Percentiles rank a stretch among this genome's conserved stretches.
These are phyloP conservation scores for Cliona cf. orientalis DNA, from an alignment of 37 sponge, comb jelly and placozoan species.

Conservation along the genomic window DNA sequence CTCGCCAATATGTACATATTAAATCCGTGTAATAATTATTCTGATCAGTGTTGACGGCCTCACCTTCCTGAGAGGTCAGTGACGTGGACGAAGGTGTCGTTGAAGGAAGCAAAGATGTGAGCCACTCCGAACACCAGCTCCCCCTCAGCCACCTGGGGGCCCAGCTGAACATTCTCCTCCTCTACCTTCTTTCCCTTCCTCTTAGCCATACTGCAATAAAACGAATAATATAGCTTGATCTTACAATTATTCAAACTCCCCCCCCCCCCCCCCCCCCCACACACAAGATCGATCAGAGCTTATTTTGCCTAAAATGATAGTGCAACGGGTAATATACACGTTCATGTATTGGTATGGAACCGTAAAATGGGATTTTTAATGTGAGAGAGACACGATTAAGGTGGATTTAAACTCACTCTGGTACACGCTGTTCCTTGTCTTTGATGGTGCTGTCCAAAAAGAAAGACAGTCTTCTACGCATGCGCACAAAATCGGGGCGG, in stretches of 20 bases:
- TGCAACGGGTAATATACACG: too few relatives aligned
- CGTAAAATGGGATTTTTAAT: not conserved
- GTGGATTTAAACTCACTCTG: conserved; percentile 3
- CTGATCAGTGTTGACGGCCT: not conserved
- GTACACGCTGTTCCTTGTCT: not conserved
- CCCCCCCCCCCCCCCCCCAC: not conserved
- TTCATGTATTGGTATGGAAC: not conserved
- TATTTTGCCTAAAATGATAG: too few relatives aligned
- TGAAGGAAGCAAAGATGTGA: conserved; percentile 99
- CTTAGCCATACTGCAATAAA: conserved; percentile 59
- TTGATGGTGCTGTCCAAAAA: conserved; percentile 18
- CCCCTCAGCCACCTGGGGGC: conserved; percentile 92
- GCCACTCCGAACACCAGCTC: conserved; percentile 98
- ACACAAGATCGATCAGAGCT: too few relatives aligned
- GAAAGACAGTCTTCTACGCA: not conserved
- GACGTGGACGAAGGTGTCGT: conserved; percentile 99
- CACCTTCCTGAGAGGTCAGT: conserved; percentile 98
- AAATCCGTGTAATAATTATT: not conserved
- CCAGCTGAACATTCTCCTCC: conserved; percentile 92
- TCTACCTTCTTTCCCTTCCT: conserved; percentile 86
- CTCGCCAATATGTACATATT: too few relatives aligned
- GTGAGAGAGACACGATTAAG: too few relatives aligned
- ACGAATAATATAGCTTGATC: not conserved
- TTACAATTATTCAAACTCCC: not conserved
- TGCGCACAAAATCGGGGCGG: too few relatives aligned